Conservation (phyloP, 2,113 vertebrate species). For the Hemiprocne comata region DNA sequence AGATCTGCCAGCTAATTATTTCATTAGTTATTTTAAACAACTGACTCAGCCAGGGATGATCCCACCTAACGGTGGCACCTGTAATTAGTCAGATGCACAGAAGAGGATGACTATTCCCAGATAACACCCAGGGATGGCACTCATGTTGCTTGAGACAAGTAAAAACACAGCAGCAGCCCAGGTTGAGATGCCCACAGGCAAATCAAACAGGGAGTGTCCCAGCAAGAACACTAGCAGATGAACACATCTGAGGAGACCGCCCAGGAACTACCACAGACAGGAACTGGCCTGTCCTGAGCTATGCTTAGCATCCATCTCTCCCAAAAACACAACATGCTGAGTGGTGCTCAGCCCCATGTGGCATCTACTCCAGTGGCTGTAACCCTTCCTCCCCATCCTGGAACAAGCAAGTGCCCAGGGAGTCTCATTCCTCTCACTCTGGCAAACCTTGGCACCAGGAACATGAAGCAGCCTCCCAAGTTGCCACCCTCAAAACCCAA, state of each 20-base stretch:
- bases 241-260: neutral
- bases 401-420: neutral
- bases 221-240: neutral
- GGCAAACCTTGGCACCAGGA: neutral
- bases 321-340: neutral
- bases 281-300: neutral
- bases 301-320: neutral
- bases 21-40: neutral
- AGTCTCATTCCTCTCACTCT: neutral
- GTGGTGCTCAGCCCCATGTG: neutral
- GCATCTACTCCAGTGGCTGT: neutral
- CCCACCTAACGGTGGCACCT: neutral
- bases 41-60: neutral
- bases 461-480: neutral
- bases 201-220: neutral
- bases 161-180: neutral
- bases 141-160: neutral
- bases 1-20: conserved; percentile 17
- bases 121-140: neutral
- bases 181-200: neutral
- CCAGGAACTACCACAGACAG: neutral
- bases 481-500: neutral
- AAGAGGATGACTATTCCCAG: neutral
- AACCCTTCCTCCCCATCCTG: neutral
- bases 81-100: fast-evolving